Evolutionary conservation across 2,797 vertebrate genomes (phyloP).

Genomic region (Leptatherina wallacei): DNA sequence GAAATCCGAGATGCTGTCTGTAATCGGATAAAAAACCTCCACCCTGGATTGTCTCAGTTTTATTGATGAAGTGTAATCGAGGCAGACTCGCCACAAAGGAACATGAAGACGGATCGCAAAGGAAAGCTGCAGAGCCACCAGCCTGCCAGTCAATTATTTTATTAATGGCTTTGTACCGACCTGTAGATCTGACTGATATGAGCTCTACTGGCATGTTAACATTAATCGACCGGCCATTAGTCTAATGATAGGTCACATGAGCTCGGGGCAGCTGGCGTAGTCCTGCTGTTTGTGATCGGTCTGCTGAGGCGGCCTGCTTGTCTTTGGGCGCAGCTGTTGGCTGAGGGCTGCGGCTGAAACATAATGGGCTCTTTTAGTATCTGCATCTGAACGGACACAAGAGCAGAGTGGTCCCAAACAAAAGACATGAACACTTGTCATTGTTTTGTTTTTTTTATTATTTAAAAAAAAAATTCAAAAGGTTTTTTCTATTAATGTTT

Average conservation of each 20-base stretch:
- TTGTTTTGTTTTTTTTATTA: not conserved
- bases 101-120: constrained; percentile 9
- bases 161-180: constrained; percentile 42
- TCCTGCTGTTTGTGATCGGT: constrained; percentile 50
- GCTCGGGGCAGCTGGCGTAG: constrained; percentile 54
- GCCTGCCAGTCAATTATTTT: constrained; percentile 33
- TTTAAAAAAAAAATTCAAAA: no score
- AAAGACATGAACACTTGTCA: not conserved
- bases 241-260: constrained; percentile 64
- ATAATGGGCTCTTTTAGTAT: constrained; percentile 40
- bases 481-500: not conserved
- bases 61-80: constrained; percentile 9
- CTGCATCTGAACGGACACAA: constrained; percentile 23
- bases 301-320: constrained; percentile 46
- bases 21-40: not conserved
- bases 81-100: not conserved
- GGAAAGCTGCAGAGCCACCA: constrained; percentile 19
- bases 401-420: constrained; percentile 10
- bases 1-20: constrained; percentile 16
- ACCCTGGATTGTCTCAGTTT: not conserved
- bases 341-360: constrained; percentile 17
- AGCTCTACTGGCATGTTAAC: constrained; percentile 68
- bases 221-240: constrained; percentile 72
- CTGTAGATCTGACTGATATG: constrained; percentile 57
- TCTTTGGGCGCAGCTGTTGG: constrained; percentile 53